These are phyloP conservation scores for Oedothorax gibbosus DNA, from an alignment of 1,140 invertebrate species.

Conservation along the genomic window DNA sequence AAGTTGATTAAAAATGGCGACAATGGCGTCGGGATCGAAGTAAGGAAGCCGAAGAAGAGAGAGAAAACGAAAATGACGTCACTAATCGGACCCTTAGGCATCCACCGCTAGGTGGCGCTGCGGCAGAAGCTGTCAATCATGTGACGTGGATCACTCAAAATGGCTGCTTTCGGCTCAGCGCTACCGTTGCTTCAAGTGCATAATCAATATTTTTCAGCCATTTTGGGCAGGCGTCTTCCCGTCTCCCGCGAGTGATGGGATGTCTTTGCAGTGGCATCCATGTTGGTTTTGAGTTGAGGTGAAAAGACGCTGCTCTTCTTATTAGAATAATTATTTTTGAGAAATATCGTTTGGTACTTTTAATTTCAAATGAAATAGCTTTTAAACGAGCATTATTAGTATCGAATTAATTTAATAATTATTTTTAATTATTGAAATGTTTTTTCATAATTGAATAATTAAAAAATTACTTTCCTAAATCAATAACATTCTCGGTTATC, in stretches of 20 bases:
- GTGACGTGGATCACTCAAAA: constrained; percentile 62
- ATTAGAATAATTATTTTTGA: neutral
- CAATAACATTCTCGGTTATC: too few species aligned
- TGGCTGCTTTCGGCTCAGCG: constrained; percentile 53
- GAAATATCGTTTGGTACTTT: neutral
- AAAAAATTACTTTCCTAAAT: too few species aligned
- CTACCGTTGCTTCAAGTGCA: constrained; percentile 59
- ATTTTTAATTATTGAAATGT: too few species aligned
- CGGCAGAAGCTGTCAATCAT: constrained; percentile 60
- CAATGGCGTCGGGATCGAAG: constrained; percentile 51
- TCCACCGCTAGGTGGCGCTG: constrained; percentile 48
- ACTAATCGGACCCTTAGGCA: constrained; percentile 56
- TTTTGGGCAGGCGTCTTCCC: constrained; percentile 53
- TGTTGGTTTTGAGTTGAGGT: constrained; percentile 39
- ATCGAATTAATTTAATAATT: too few species aligned
- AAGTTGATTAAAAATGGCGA: constrained; percentile 60
- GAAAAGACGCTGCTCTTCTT: constrained; percentile 4
- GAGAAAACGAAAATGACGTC: constrained; percentile 53
- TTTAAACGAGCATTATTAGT: too few species aligned
- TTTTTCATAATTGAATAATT: too few species aligned
- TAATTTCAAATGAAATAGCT: too few species aligned
- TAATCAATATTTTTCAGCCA: constrained; percentile 61
- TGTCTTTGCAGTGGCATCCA: constrained; percentile 48
- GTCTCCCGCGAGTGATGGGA: constrained; percentile 47
- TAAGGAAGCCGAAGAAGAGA: constrained; percentile 15